Percentiles rank a stretch among this genome's conserved stretches.
These are phyloP conservation scores for Drosophila fulvimacula DNA, from an alignment of 2,888 invertebrate species.

Conservation along the genomic window DNA sequence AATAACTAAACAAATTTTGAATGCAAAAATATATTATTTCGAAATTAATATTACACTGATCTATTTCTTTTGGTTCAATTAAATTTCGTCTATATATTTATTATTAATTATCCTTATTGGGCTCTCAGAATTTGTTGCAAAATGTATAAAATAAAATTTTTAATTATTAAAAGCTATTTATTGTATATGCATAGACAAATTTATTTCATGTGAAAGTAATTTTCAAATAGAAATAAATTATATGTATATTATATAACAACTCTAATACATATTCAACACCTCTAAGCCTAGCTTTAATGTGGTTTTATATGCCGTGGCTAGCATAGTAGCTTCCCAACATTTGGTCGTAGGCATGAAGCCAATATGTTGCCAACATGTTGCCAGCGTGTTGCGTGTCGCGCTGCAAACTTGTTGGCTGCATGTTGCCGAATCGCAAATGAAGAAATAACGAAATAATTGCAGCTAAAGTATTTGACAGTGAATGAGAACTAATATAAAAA, in stretches of 20 bases:
- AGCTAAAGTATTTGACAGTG: slow-evolving; percentile 51
- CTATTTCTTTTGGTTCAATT: too few relatives aligned
- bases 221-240: background rate
- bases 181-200: too few relatives aligned
- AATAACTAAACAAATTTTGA: too few relatives aligned
- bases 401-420: slow-evolving; percentile 64
- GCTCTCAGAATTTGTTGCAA: too few relatives aligned
- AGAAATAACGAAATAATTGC: slow-evolving; percentile 58
- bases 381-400: slow-evolving; percentile 26
- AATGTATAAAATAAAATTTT: too few relatives aligned
- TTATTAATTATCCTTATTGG: too few relatives aligned
- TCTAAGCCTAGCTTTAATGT: background rate
- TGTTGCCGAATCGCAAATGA: slow-evolving; percentile 52
- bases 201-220: background rate
- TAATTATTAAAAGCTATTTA: too few relatives aligned
- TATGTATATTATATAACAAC: background rate
- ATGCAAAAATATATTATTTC: too few relatives aligned
- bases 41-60: too few relatives aligned
- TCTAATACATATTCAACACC: background rate
- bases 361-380: slow-evolving; percentile 53
- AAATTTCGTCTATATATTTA: too few relatives aligned
- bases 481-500: slow-evolving; percentile 31
- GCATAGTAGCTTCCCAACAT: slow-evolving; percentile 45
- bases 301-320: slow-evolving; percentile 5
- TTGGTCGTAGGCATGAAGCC: slow-evolving; percentile 38